Evolutionary conservation across 2,888 invertebrate species (phyloP).

Genomic region (Clitarchus hookeri): DNA sequence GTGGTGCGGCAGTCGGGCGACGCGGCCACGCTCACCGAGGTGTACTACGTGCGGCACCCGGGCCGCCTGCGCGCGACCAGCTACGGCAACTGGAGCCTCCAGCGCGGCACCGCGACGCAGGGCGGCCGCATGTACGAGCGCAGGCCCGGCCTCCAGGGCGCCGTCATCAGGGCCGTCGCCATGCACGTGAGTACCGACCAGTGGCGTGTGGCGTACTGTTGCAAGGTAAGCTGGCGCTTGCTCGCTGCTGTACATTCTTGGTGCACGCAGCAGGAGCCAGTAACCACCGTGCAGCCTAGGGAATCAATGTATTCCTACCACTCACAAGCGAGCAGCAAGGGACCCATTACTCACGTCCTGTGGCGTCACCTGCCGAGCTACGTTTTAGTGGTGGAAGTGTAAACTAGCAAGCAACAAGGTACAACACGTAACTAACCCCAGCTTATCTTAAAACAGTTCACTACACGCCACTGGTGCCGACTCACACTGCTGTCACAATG

Average conservation of each 20-base stretch:
- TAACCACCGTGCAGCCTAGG: not conserved
- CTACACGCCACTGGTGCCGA: too few relatives aligned
- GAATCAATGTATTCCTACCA: not conserved
- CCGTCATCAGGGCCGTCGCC: not conserved
- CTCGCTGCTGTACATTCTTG: too few relatives aligned
- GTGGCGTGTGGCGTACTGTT: too few relatives aligned
- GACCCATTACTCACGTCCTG: too few relatives aligned
- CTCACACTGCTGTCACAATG: too few relatives aligned
- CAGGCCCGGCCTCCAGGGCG: not conserved
- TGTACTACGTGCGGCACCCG: constrained; percentile 20
- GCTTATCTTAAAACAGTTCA: too few relatives aligned
- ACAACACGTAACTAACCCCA: too few relatives aligned
- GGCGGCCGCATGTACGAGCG: not conserved
- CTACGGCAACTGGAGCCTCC: constrained; percentile 31
- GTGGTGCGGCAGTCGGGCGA: constrained; percentile 21
- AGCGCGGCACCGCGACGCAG: not conserved
- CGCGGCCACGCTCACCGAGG: constrained; percentile 25
- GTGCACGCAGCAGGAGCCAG: not conserved
- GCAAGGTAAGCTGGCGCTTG: too few relatives aligned
- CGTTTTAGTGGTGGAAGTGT: too few relatives aligned
- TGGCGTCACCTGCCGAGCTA: too few relatives aligned
- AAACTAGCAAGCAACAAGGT: too few relatives aligned
- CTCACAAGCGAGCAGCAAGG: too few relatives aligned
- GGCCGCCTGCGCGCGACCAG: not conserved
- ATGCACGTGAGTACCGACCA: not conserved